Conservation (phyloP, 64 coral and sea anemone species). For the Catalaphyllia jardinei region DNA sequence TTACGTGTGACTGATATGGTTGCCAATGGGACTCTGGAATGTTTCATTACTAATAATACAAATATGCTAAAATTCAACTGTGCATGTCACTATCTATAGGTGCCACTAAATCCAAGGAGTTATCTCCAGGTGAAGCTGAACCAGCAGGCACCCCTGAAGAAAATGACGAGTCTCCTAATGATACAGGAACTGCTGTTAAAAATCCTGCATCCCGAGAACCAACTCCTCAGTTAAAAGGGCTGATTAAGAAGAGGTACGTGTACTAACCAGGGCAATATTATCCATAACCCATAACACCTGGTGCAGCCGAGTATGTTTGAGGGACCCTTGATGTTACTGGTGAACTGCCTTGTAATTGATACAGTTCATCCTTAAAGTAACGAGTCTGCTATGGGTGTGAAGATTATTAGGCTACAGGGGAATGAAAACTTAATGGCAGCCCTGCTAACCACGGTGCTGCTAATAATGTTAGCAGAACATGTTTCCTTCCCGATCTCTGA, state of each 20-base stretch:
- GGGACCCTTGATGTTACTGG: too few relatives aligned
- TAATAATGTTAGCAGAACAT: too few relatives aligned
- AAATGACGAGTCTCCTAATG: constrained; percentile 38
- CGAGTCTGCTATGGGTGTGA: too few relatives aligned
- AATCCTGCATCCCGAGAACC: constrained; percentile 35
- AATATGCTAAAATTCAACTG: background rate
- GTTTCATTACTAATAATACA: background rate
- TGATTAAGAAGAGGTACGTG: constrained; percentile 46
- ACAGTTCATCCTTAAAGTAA: too few relatives aligned
- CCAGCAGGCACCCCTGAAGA: background rate
- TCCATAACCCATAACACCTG: too few relatives aligned
- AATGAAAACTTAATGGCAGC: too few relatives aligned
- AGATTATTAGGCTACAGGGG: too few relatives aligned
- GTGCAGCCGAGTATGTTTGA: too few relatives aligned
- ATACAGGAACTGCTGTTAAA: constrained; percentile 63
- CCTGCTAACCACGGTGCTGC: too few relatives aligned
- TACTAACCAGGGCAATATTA: background rate
- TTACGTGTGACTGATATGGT: background rate
- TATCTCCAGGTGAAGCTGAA: background rate
- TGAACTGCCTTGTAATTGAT: too few relatives aligned
- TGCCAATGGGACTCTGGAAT: background rate
- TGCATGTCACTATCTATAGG: background rate
- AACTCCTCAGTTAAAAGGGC: constrained; percentile 54
- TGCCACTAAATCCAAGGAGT: background rate
- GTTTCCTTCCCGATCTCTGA: too few relatives aligned